A percentile compares a stretch with the other conserved stretches of the same genome.
These are phyloP conservation scores for Drusus annulatus DNA, from an alignment of 1,140 invertebrate genomes.

Conservation along the genomic window DNA sequence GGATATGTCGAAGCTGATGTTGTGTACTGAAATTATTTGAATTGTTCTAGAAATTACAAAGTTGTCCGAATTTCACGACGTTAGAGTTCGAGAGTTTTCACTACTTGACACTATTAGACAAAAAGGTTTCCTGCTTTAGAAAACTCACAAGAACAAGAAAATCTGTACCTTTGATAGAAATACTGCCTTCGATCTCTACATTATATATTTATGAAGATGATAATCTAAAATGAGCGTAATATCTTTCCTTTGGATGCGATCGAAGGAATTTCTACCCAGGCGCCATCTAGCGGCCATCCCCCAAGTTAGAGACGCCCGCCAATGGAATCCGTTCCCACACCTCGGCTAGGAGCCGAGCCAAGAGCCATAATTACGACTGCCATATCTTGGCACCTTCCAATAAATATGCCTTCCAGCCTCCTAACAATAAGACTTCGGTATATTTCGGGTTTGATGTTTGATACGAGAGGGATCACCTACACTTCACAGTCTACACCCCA, in stretches of 20 bases:
- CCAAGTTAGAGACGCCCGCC: neutral
- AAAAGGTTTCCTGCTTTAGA: no score
- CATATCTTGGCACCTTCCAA: conserved; percentile 37
- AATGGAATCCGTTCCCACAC: conserved; percentile 19
- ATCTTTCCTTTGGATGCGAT: neutral
- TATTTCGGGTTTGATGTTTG: neutral
- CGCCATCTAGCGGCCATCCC: conserved; percentile 1
- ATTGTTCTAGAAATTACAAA: no score
- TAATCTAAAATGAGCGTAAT: conserved; percentile 6
- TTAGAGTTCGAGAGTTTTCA: no score
- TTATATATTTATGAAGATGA: conserved; percentile 20
- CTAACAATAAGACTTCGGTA: conserved; percentile 4
- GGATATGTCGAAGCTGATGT: no score
- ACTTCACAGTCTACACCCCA: neutral
- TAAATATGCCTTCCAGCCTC: conserved; percentile 35
- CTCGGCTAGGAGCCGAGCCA: neutral
- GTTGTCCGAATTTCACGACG: no score
- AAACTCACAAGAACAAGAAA: no score
- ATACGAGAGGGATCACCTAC: neutral
- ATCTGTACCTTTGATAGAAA: no score
- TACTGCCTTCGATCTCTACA: neutral
- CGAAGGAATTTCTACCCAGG: conserved; percentile 3
- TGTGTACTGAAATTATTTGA: no score
- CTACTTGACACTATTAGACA: no score
- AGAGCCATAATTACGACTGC: conserved; percentile 12